A percentile compares a stretch with the other conserved stretches of the same genome.
These are phyloP conservation scores for Paedocypris micromegethes DNA, from an alignment of 2,797 vertebrate species.

Conservation along the genomic window DNA sequence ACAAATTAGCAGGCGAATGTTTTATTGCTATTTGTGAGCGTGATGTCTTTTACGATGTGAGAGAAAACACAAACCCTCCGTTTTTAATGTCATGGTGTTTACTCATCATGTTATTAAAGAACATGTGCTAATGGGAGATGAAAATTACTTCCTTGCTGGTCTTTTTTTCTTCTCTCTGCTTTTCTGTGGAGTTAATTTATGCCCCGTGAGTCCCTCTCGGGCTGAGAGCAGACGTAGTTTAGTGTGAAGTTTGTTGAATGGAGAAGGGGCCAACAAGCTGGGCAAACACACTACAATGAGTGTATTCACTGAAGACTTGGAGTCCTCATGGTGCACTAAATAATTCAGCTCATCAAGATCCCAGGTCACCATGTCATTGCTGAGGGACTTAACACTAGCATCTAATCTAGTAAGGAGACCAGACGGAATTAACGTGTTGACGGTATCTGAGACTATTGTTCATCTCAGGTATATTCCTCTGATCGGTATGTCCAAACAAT, in stretches of 20 bases:
- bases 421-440: too few relatives aligned
- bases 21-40: conserved; percentile 49
- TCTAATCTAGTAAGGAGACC: too few relatives aligned
- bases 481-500: too few relatives aligned
- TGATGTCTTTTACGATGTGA: conserved; percentile 31
- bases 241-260: conserved; percentile 73
- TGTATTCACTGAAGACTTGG: conserved; percentile 9
- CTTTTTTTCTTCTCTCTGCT: conserved; percentile 11
- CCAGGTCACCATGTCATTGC: conserved; percentile 7
- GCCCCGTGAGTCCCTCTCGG: conserved; percentile 65
- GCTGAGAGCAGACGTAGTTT: conserved; percentile 73
- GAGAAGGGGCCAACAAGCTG: conserved; percentile 67
- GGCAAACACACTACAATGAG: conserved; percentile 55
- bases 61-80: conserved; percentile 50
- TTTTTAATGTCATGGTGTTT: conserved; percentile 41
- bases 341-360: conserved; percentile 13
- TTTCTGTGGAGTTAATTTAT: conserved; percentile 64
- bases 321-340: conserved; percentile 2
- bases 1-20: conserved; percentile 55
- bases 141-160: conserved; percentile 63
- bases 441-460: too few relatives aligned
- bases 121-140: conserved; percentile 52
- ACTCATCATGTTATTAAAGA: conserved; percentile 36
- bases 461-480: too few relatives aligned
- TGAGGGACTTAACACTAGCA: not conserved